A percentile compares a stretch with the other conserved stretches of the same genome.
These are phyloP conservation scores for Mactromeris polynyma DNA, from an alignment of 2,888 invertebrate genomes.

Conservation along the genomic window DNA sequence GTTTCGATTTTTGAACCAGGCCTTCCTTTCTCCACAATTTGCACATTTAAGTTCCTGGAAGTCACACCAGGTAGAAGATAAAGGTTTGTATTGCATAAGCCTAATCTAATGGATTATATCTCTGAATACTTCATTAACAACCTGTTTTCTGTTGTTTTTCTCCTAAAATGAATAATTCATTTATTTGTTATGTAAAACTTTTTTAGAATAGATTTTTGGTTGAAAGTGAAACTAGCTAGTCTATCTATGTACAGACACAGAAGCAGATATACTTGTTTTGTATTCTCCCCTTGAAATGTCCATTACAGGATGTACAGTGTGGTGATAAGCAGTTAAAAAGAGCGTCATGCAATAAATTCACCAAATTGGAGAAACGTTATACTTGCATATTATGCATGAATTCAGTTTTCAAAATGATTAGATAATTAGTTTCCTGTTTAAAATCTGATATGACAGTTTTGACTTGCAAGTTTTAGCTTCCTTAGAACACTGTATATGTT, in stretches of 20 bases:
- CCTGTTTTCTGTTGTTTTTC: too few species aligned
- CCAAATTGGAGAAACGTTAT: not conserved
- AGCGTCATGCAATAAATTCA: not conserved
- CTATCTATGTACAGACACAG: not conserved
- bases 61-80: too few species aligned
- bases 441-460: not conserved
- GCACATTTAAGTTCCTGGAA: too few species aligned
- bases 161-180: too few species aligned
- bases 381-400: not conserved
- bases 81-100: too few species aligned
- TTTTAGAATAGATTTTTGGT: too few species aligned
- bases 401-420: not conserved
- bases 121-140: too few species aligned
- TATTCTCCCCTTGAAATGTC: not conserved
- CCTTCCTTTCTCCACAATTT: too few species aligned
- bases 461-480: not conserved
- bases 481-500: not conserved
- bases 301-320: not conserved
- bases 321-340: not conserved
- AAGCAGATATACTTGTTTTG: not conserved
- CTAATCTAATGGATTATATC: too few species aligned
- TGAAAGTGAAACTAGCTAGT: too few species aligned
- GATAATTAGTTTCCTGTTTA: not conserved
- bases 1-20: too few species aligned
- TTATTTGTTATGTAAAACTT: too few species aligned